phyloP scores from a whole-genome alignment of 2,888 invertebrate genomes.

The Meandrusa payeni region DNA sequence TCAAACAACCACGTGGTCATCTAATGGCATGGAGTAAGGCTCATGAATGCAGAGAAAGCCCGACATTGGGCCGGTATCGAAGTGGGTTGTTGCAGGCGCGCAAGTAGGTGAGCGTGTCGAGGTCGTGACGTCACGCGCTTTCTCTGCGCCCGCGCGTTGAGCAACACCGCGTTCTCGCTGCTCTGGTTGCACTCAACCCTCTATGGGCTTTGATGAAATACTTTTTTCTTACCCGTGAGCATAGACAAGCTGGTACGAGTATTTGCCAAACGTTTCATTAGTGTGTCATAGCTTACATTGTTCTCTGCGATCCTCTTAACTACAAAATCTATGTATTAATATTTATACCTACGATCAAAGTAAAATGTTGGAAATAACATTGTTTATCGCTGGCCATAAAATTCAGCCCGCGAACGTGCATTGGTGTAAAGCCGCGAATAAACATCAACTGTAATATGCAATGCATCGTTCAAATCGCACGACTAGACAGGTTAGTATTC shows the following conservation, averaged over 20 bases:
- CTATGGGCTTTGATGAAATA: constrained; percentile 10
- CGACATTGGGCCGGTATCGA: constrained; percentile 64
- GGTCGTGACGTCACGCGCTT: constrained; percentile 79
- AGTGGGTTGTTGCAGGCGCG: constrained; percentile 67
- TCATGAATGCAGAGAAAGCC: constrained; percentile 52
- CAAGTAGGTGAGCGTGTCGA: constrained; percentile 80
- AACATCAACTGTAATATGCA: constrained; percentile 14
- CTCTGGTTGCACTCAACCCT: constrained; percentile 29
- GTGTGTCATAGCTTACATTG: no score
- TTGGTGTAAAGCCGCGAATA: background rate
- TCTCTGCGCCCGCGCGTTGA: constrained; percentile 73
- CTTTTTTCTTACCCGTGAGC: no score
- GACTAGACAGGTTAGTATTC: constrained; percentile 12
- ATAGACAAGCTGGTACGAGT: no score
- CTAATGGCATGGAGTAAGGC: constrained; percentile 33
- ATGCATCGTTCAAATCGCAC: constrained; percentile 18
- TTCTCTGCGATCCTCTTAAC: no score
- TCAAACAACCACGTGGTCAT: constrained; percentile 14
- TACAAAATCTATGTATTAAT: background rate
- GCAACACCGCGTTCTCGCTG: constrained; percentile 42
- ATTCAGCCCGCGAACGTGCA: constrained; percentile 29
- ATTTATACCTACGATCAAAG: constrained; percentile 57
- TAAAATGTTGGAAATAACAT: constrained; percentile 65
- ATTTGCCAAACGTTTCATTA: no score
- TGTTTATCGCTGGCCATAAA: constrained; percentile 60